Base-by-base conservation (phyloP, 1,140 invertebrate genomes). In the Caenorhabditis tropicalis region DNA sequence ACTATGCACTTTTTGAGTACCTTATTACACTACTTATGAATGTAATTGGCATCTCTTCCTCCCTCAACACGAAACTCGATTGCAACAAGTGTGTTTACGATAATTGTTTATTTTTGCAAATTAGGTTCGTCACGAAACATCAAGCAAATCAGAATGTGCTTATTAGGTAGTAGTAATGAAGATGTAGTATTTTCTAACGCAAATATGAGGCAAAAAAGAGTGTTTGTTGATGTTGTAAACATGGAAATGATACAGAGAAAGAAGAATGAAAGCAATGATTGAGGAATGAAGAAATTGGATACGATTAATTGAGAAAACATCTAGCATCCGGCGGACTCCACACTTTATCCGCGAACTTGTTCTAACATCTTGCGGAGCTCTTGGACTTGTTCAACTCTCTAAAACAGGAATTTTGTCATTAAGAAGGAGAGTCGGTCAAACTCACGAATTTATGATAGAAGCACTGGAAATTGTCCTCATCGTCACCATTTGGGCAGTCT, bases 61-160 rank as follows among this genome's bases (percentile, higher is more conserved):
- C 53, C 53, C 53, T 56, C 53, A 27, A 56, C 24, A 27, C 21
- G 4, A 56, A 27, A 56, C 53, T 10, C 24, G 21, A 12, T 9
- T 56, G 53, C 53, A 27, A 33, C 19, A 27, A 33, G 7, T 19
- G 27, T 65, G 58, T 65, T 19, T 65, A 65, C 24, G 19, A 33
- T 56, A 65, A 65, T 65, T 36, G 31, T 65, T 65, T 65, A 65
- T 65, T 65, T 65, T 65, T 36, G 31, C 15, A 65, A 65, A 65
- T 65, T 65, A 65, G 58, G 58, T 65, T 65, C 58, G 58, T 65
- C 58, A 65, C 10, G 31, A 65, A 65, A 65, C 58, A 56, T 56
- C 19, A 56, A 56, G 53, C 53, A 56, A 56, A 56, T 56, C 53
- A 65, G 31, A 65, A 36, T 65, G 31, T 19, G 58, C 16, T 65